Base-by-base conservation (phyloP, 1,140 invertebrate species). In the Apis laboriosa region DNA sequence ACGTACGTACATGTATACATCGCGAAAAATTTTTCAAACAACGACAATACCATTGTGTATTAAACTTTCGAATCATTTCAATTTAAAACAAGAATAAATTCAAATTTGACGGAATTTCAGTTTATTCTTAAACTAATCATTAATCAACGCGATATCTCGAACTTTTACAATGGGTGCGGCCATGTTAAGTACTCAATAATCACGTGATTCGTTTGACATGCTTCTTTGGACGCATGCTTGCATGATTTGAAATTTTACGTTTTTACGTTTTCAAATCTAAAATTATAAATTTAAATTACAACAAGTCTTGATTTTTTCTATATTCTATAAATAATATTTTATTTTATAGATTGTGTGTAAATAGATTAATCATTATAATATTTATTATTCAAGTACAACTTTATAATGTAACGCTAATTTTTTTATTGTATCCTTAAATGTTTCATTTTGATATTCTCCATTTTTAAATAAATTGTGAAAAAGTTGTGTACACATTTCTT, bases 381-480 rank as follows among this genome's bases (percentile, higher is more conserved):
- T 53, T 43, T 5, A 3, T 80, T 80, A 80, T 4, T 86, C 34
- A 28, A 88, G 56, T 5, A 66, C 55, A 11, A 84, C 53, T 49
- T 63, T 2, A 76, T 90, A 90, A 55, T 70, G 85, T 19, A 34
- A 19, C 8, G 71, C 58, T 77, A 91, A 84, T 0, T 61, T 74
- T 77, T 58, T 68, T 12, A 90, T 67, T 24, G 75, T 8, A n/a
- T 64, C 67, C 77, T 75, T 19, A 63, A 5, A 19, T 28, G 49
- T 70, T 11, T 77, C 19, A 2, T 84, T 19, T 28, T 83, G 51
- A 7, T 67, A 58, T 34, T 55, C 51, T 12, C 12, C 66, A 13
- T 21, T 67, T 15, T 43, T 53, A 19, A 84, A n/a, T 21, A 92
- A 68, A 51, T 78, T 43, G 73, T 66, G 58, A 34, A 92, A 91